phyloP scores from a whole-genome alignment of 2,888 invertebrate genomes.

The Parasteatoda lunata region DNA sequence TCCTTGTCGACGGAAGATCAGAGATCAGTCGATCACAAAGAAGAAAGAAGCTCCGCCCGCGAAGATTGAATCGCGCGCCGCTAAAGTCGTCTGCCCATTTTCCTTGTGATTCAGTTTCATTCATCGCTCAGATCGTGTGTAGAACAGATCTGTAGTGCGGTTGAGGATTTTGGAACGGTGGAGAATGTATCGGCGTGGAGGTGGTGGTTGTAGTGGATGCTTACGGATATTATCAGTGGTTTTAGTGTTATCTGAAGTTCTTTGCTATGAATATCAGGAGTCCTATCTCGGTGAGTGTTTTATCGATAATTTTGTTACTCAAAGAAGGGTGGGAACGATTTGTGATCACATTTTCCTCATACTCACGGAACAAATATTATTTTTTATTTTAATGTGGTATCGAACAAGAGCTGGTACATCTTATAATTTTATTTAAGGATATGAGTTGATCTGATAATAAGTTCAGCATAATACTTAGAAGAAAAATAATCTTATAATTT shows the following conservation, averaged over 20 bases:
- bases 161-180: background rate
- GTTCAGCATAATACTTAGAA: background rate
- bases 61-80: conserved; percentile 4
- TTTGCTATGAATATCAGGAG: conserved; percentile 33
- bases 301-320: background rate
- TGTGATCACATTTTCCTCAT: background rate
- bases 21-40: conserved; percentile 34
- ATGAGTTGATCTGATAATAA: background rate
- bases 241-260: conserved; percentile 11
- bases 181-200: conserved; percentile 4
- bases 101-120: background rate
- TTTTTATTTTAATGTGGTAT: background rate
- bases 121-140: background rate
- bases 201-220: background rate
- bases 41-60: conserved; percentile 19
- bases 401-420: background rate
- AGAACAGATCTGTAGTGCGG: background rate
- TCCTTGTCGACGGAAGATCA: conserved; percentile 4
- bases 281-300: conserved; percentile 31
- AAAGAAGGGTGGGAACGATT: background rate
- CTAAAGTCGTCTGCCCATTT: conserved; percentile 5
- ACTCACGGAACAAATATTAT: background rate
- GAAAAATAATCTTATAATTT: no score
- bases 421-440: background rate
- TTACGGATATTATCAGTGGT: conserved; percentile 34